Evolutionary conservation across 2,888 invertebrate genomes (phyloP).

Genomic region (Xanthostigma xanthostigma): DNA sequence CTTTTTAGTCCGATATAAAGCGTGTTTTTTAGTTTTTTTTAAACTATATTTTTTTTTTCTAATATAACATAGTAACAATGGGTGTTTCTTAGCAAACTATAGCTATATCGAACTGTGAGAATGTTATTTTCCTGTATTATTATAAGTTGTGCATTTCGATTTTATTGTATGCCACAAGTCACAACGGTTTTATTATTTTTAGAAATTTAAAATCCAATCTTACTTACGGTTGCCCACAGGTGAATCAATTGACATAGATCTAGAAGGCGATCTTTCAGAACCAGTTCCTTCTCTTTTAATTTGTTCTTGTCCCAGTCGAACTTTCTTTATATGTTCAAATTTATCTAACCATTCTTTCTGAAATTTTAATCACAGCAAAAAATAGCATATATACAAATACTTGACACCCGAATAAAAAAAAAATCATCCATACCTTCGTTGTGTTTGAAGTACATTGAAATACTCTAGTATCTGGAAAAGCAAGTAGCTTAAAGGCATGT

Average conservation of each 20-base stretch:
- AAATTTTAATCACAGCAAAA: constrained; percentile 10
- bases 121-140: no score
- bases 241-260: constrained; percentile 31
- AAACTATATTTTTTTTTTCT: no score
- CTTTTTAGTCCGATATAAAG: no score
- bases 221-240: constrained; percentile 27
- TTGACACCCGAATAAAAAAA: not conserved
- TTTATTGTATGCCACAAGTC: no score
- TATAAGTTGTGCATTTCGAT: no score
- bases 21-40: no score
- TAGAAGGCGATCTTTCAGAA: constrained; percentile 29
- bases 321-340: constrained; percentile 79
- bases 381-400: no score
- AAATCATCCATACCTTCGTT: constrained; percentile 21
- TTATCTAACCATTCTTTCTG: constrained; percentile 89
- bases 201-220: not conserved
- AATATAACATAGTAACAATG: no score
- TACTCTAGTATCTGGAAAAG: constrained; percentile 83
- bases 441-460: constrained; percentile 77
- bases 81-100: no score
- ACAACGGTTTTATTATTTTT: not conserved
- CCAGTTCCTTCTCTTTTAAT: constrained; percentile 26
- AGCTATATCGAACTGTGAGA: no score
- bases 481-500: constrained; percentile 85
- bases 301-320: constrained; percentile 49